A percentile compares a stretch with the other conserved stretches of the same genome.
Evolutionary conservation across 1,140 invertebrate species (phyloP).

Genomic region (Drosophila nebulosa): DNA sequence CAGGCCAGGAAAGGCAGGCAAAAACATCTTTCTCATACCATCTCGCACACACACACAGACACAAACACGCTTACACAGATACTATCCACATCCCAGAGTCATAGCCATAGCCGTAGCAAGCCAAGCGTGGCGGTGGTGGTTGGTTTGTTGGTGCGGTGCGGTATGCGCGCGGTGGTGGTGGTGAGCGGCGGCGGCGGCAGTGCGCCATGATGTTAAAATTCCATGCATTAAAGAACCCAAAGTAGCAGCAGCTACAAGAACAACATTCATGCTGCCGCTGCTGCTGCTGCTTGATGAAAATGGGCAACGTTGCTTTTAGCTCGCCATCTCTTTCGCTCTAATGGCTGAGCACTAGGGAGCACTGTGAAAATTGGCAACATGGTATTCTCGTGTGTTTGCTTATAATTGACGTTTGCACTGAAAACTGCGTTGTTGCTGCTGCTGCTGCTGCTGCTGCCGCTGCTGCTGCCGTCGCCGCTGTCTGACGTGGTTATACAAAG

Average conservation of each 20-base stretch:
- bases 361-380: conserved; percentile 53
- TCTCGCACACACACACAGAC: neutral
- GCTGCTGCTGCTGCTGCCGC: conserved; percentile 20
- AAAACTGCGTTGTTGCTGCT: conserved; percentile 25
- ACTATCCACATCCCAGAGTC: neutral
- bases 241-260: conserved; percentile 72
- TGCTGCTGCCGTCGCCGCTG: conserved; percentile 34
- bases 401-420: conserved; percentile 78
- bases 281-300: conserved; percentile 14
- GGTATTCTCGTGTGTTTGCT: conserved; percentile 52
- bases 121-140: conserved; percentile 40
- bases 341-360: conserved; percentile 8
- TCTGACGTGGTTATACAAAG: conserved; percentile 69
- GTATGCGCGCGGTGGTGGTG: neutral
- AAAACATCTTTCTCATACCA: neutral
- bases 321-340: conserved; percentile 16
- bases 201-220: conserved; percentile 68
- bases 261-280: conserved; percentile 50
- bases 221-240: conserved; percentile 58
- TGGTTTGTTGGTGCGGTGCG: neutral
- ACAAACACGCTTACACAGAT: neutral
- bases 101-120: conserved; percentile 10
- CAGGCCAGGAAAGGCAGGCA: conserved; percentile 13
- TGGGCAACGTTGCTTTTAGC: conserved; percentile 24
- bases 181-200: conserved; percentile 17